Evolutionary conservation across 2,113 vertebrate species (phyloP), one percentile per base, ranked within the genome.

Genomic region (Ciconia maguari): DNA sequence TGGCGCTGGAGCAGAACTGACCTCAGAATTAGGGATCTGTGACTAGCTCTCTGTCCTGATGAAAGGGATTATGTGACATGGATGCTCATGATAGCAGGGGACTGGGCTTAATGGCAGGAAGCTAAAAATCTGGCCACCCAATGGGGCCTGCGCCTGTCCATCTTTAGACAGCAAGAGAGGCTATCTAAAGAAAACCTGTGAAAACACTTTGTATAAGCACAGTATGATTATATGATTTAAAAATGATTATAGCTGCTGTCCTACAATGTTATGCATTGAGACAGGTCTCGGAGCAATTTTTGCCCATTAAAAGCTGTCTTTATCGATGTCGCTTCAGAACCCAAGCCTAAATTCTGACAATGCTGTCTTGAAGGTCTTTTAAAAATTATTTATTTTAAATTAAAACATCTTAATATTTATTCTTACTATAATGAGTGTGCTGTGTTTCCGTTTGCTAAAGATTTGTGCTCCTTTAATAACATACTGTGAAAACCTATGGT

Each of bases 21-120:
- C 90, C 93, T 90, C 62, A 54, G 93, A 96, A 94, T 74, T 65
- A 79, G 66, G 64, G 75, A 92, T 54, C 71, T 72, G 64, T 90
- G 71, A 92, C 90, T 44, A 38, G 68, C 36, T 93, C 89, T 91
- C 87, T 72, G 60, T 89, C 78, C 71, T 80, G 69, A 92, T 92
- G 89, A 94, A 95, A 94, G 93, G 91, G 91, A 95, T 96, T 94
- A 93, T 69, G 83, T 92, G 86, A 94, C 92, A 95, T 76, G 62
- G 92, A 93, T 95, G 83, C 88, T 94, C 75, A 20, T 92, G 93
- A 89, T 95, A 89, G 86, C 64, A 58, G 93, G 76, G 64, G 36
- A 65, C 62, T 57, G 64, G 41, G 51, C n/a, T 88, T 91, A 76
- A 62, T 65, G 75, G 54, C 34, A 93, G 62, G 57, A 94, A 95